phyloP scores from a whole-genome alignment of 2,797 vertebrate species.

The Artibeus lituratus region DNA sequence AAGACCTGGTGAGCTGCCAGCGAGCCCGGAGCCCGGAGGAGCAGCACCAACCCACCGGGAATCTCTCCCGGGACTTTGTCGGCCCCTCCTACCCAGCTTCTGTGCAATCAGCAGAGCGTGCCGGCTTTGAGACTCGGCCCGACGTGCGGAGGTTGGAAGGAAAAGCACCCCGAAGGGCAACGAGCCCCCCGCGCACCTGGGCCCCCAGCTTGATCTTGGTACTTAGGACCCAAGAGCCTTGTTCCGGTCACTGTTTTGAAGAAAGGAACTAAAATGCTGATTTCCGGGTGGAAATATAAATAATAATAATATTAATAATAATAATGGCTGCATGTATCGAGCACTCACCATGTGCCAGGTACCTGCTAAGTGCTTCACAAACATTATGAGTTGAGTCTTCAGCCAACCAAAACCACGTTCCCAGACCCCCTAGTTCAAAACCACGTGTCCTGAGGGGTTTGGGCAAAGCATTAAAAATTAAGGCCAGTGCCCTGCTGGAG shows the following conservation, averaged over 20 bases:
- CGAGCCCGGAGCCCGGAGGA: neutral
- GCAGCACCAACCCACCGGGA: neutral
- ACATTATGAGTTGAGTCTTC: neutral
- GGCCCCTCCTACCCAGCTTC: constrained; percentile 20
- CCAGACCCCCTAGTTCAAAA: neutral
- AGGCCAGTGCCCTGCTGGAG: neutral
- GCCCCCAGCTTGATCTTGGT: neutral
- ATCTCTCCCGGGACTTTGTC: neutral
- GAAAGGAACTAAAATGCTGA: neutral
- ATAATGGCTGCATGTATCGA: neutral
- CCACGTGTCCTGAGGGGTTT: neutral
- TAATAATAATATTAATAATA: constrained; percentile 64
- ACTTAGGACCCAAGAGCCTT: neutral
- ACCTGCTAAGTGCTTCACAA: neutral
- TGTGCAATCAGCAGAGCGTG: neutral
- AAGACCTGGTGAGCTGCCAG: neutral
- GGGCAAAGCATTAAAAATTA: constrained; percentile 67
- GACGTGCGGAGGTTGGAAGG: neutral
- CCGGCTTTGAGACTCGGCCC: constrained; percentile 38
- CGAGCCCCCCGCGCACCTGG: neutral
- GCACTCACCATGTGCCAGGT: neutral
- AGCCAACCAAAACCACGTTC: neutral
- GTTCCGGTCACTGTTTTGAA: neutral
- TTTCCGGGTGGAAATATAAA: neutral
- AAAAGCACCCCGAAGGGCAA: fast-evolving